These are phyloP conservation scores for Morone chrysops DNA, from an alignment of 2,113 vertebrate genomes.

Conservation along the genomic window DNA sequence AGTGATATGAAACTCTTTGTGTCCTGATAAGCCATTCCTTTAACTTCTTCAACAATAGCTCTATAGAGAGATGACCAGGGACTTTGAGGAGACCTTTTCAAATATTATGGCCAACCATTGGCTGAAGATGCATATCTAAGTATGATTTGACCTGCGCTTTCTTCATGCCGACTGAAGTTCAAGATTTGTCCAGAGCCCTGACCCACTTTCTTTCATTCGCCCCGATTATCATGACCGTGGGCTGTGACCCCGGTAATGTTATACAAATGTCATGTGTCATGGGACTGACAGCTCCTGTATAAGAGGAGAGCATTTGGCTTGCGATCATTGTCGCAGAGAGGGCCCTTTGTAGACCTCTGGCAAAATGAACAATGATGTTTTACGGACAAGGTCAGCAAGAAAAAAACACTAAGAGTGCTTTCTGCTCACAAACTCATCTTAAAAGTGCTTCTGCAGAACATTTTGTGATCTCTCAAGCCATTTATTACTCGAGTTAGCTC, in stretches of 20 bases:
- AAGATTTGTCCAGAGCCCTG: conserved; percentile 64
- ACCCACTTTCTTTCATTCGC: conserved; percentile 60
- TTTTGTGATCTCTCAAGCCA: conserved; percentile 1
- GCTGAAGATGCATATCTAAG: conserved; percentile 73
- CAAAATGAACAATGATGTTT: conserved; percentile 59
- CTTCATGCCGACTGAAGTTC: conserved; percentile 68
- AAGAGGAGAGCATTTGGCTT: conserved; percentile 44
- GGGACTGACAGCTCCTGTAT: conserved; percentile 57
- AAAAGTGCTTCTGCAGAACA: background rate
- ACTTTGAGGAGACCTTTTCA: conserved; percentile 45
- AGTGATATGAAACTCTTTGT: conserved; percentile 41
- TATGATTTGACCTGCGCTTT: conserved; percentile 62
- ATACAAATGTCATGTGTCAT: conserved; percentile 74
- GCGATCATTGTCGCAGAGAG: conserved; percentile 38
- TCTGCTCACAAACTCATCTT: conserved; percentile 30
- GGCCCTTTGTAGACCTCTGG: conserved; percentile 59
- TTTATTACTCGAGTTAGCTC: conserved; percentile 16
- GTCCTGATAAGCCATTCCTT: conserved; percentile 3
- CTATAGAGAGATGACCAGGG: conserved; percentile 18
- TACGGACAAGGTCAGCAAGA: conserved; percentile 43
- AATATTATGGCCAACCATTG: conserved; percentile 39
- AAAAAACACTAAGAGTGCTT: conserved; percentile 37
- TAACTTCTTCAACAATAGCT: conserved; percentile 42
- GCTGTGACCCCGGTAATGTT: conserved; percentile 71
- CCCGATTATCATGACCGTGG: conserved; percentile 53